Base-by-base conservation (phyloP, 2,797 vertebrate species). In the Sebastes umbrosus region DNA sequence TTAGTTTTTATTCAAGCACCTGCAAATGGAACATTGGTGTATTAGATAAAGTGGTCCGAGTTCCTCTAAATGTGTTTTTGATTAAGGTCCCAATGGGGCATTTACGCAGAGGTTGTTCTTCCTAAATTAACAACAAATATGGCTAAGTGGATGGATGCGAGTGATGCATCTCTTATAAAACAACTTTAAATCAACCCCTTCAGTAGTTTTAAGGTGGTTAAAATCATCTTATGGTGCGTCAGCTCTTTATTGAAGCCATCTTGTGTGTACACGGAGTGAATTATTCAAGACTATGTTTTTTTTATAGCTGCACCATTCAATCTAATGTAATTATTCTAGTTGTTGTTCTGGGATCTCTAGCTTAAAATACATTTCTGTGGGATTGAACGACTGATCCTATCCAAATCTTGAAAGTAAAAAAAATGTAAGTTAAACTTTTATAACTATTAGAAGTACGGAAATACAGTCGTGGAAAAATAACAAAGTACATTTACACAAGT, bases 1-100 rank as follows among this genome's bases (percentile, higher is more conserved):
- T 84, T 85, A 66, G 65, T 59, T 79, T 67, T 77, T 59, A 82
- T 76, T 80, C 52, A 75, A 80, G 79, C 71, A 77, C 81, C 60
- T 75, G 68, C 55, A 80, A 86, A 83, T 25, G 77, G 92, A 93
- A 93, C 92, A 92, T 82, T 80, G 80, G 27, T 73, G 71, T 67
- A 82, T 78, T 84, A 60, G 82, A 83, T 67, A 24, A 89, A 90
- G 77, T 84, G 80, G 50, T 63, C 81, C 9, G 67, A 91, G 86
- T 80, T 87, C 87, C 71, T 79, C 69, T 82, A 88, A 94, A 94
- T 94, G 93, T 81, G 85, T 92, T 95, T 95, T 92, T 88, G 31
- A 88, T 95, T 93, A 93, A 79, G 54, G 69, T 78, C 83, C 46
- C 54, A 46, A 57, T 59, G 83, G 81, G 50, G 52, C 71, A 81